Evolutionary conservation across 2,113 vertebrate species (phyloP).

Genomic region (Gambusia affinis): DNA sequence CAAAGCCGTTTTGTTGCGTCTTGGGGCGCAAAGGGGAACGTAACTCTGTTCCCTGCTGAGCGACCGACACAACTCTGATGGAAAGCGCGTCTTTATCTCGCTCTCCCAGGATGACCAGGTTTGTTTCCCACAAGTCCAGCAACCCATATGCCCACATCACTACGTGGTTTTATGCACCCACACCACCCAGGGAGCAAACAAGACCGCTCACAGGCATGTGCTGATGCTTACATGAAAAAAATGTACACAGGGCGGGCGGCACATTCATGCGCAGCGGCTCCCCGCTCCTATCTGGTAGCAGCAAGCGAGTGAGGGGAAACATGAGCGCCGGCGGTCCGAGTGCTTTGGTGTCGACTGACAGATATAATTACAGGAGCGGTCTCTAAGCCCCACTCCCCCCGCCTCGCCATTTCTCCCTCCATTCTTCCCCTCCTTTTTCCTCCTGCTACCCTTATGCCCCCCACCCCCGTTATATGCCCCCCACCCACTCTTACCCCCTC

Average conservation of each 20-base stretch:
- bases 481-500: slow-evolving; percentile 64
- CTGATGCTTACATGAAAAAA: slow-evolving; percentile 57
- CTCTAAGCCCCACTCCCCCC: slow-evolving; percentile 40
- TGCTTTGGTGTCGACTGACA: slow-evolving; percentile 78
- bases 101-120: slow-evolving; percentile 71
- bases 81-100: slow-evolving; percentile 70
- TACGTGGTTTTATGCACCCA: slow-evolving; percentile 3
- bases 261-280: slow-evolving; percentile 29
- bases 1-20: slow-evolving; percentile 47
- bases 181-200: slow-evolving; percentile 48
- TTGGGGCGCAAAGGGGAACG: slow-evolving; percentile 38
- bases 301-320: slow-evolving; percentile 55
- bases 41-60: slow-evolving; percentile 58
- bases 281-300: slow-evolving; percentile 53
- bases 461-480: neutral
- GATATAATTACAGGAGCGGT: slow-evolving; percentile 78
- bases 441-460: slow-evolving; percentile 37
- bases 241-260: slow-evolving; percentile 18
- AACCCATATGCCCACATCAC: slow-evolving; percentile 23
- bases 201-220: slow-evolving; percentile 48
- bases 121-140: slow-evolving; percentile 62
- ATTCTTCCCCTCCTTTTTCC: slow-evolving; percentile 22
- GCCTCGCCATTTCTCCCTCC: slow-evolving; percentile 10
- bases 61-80: slow-evolving; percentile 50
- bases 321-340: slow-evolving; percentile 67